Conservation (phyloP, 2,113 vertebrate genomes). For the Brachyhypopomus occidentalis region DNA sequence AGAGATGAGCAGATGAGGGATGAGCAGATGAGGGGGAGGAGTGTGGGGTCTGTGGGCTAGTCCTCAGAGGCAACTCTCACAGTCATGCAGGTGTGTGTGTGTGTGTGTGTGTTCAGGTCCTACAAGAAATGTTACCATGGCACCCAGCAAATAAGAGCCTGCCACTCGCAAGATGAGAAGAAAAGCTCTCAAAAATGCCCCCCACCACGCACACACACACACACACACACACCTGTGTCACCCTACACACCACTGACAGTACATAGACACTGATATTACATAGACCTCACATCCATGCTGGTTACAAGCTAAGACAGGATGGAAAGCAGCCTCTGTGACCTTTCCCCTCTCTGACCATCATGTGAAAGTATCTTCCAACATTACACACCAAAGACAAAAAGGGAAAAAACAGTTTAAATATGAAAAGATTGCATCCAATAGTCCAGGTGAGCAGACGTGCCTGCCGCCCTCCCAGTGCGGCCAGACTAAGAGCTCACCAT, state of each 20-base stretch:
- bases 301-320: no score
- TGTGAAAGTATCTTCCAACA: no score
- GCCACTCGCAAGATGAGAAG: slow-evolving; percentile 32
- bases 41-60: background rate
- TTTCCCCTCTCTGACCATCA: no score
- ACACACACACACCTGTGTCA: background rate
- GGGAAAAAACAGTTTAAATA: background rate
- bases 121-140: slow-evolving; percentile 62
- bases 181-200: slow-evolving; percentile 21
- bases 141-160: slow-evolving; percentile 49
- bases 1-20: background rate
- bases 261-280: background rate
- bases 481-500: no score
- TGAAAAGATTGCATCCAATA: background rate
- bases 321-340: no score
- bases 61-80: slow-evolving; percentile 33
- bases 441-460: no score
- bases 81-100: slow-evolving; percentile 27
- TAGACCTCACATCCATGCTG: no score
- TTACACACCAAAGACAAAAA: background rate
- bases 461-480: no score
- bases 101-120: slow-evolving; percentile 20
- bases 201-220: background rate
- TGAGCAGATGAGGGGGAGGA: slow-evolving; percentile 21
- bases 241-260: background rate